Conservation (phyloP, 2,797 vertebrate species). For the Lacerta bilineata region DNA sequence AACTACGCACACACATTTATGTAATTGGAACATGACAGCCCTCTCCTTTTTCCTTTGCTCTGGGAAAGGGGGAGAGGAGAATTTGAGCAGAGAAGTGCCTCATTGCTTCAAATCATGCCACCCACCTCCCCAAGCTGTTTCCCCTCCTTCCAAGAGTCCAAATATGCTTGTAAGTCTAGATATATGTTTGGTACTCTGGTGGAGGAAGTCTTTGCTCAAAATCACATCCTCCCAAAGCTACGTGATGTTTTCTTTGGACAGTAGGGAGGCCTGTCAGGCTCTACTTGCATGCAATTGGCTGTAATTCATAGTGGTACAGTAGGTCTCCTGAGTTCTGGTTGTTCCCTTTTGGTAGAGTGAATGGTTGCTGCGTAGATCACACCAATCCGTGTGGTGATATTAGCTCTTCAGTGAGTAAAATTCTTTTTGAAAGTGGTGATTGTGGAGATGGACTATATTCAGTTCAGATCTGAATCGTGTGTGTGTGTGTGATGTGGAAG, state of each 20-base stretch:
- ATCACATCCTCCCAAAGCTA: background rate
- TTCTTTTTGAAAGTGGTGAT: too few species aligned
- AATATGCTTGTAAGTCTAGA: background rate
- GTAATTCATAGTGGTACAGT: too few species aligned
- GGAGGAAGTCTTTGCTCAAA: background rate
- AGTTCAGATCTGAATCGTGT: background rate
- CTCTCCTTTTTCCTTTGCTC: too few species aligned
- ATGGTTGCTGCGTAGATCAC: background rate
- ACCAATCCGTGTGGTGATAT: background rate
- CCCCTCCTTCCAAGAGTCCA: background rate
- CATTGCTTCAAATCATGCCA: background rate
- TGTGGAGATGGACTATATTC: background rate
- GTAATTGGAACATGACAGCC: background rate
- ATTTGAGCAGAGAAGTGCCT: background rate
- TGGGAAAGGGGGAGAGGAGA: too few species aligned
- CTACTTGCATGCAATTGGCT: too few species aligned
- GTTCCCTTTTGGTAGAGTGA: background rate
- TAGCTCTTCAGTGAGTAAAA: conserved; percentile 15
- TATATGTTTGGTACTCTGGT: background rate
- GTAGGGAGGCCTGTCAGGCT: background rate
- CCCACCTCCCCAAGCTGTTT: too few species aligned
- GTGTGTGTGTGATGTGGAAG: background rate
- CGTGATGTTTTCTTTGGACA: background rate
- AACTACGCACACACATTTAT: background rate
- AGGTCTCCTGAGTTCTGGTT: background rate